Conservation (phyloP, 2,888 invertebrate genomes). For the Drosophila prostipennis region DNA sequence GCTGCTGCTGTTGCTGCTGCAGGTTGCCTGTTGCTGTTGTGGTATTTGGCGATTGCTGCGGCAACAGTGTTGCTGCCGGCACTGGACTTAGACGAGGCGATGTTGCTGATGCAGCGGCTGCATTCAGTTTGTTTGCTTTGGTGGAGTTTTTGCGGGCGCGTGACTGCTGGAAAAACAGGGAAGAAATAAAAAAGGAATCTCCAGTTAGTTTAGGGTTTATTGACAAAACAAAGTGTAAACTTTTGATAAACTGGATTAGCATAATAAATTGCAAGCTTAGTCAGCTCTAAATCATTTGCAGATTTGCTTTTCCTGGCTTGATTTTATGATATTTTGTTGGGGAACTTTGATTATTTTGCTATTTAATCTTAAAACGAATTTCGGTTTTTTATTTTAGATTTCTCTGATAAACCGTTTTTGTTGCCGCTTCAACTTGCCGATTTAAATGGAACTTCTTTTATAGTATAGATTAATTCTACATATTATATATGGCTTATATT, state of each 20-base stretch:
- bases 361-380: too few species aligned
- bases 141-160: slow-evolving; percentile 82
- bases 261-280: slow-evolving; percentile 37
- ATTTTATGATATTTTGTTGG: neutral
- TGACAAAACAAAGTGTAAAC: slow-evolving; percentile 7
- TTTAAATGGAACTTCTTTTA: too few species aligned
- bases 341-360: too few species aligned
- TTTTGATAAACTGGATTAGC: slow-evolving; percentile 37
- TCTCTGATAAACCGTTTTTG: too few species aligned
- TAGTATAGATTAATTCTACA: too few species aligned
- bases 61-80: slow-evolving; percentile 79
- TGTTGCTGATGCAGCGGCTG: slow-evolving; percentile 77
- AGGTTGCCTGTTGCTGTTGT: slow-evolving; percentile 67
- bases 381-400: too few species aligned
- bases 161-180: slow-evolving; percentile 70
- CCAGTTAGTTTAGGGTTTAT: slow-evolving; percentile 33
- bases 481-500: too few species aligned
- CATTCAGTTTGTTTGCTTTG: slow-evolving; percentile 83
- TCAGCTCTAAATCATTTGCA: slow-evolving; percentile 44
- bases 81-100: slow-evolving; percentile 82
- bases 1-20: slow-evolving; percentile 66
- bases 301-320: slow-evolving; percentile 5
- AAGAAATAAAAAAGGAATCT: slow-evolving; percentile 13
- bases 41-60: slow-evolving; percentile 83
- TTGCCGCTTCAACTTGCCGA: too few species aligned